phyloP scores from a whole-genome alignment of 1,140 invertebrate genomes.

The Cydia pomonella region DNA sequence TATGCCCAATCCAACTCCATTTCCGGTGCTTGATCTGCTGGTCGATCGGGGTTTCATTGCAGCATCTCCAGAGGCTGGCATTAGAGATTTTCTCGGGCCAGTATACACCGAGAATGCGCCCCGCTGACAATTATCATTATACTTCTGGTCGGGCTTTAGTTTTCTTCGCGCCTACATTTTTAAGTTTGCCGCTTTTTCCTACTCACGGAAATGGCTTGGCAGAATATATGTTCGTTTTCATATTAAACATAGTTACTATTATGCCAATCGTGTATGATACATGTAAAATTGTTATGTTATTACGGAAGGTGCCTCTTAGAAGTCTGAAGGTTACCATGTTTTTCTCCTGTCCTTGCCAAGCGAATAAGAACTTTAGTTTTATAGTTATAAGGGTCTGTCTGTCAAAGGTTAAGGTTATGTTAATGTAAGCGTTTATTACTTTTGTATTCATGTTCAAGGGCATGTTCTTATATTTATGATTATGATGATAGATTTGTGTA shows the following conservation, averaged over 20 bases:
- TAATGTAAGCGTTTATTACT: not conserved
- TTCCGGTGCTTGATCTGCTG: no score
- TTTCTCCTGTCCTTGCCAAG: not conserved
- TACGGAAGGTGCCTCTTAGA: slow-evolving; percentile 11
- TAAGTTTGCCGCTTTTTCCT: no score
- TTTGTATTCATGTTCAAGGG: slow-evolving; percentile 32
- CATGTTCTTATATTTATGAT: not conserved
- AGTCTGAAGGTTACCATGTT: not conserved
- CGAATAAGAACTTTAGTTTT: not conserved
- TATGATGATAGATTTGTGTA: not conserved
- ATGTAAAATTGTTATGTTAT: not conserved
- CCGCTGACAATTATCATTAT: no score
- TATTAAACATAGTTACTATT: not conserved
- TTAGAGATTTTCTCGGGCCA: no score
- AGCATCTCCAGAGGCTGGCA: no score
- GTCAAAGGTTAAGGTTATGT: slow-evolving; percentile 9
- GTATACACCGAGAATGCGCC: no score
- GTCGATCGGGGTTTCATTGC: no score
- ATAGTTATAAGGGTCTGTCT: not conserved
- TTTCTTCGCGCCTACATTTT: no score
- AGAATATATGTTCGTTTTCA: no score
- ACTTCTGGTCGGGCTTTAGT: no score
- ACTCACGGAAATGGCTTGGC: no score
- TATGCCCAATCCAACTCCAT: no score
- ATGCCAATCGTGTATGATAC: not conserved